Evolutionary conservation across 1,140 invertebrate genomes (phyloP).

Genomic region (Pollicipes pollicipes): DNA sequence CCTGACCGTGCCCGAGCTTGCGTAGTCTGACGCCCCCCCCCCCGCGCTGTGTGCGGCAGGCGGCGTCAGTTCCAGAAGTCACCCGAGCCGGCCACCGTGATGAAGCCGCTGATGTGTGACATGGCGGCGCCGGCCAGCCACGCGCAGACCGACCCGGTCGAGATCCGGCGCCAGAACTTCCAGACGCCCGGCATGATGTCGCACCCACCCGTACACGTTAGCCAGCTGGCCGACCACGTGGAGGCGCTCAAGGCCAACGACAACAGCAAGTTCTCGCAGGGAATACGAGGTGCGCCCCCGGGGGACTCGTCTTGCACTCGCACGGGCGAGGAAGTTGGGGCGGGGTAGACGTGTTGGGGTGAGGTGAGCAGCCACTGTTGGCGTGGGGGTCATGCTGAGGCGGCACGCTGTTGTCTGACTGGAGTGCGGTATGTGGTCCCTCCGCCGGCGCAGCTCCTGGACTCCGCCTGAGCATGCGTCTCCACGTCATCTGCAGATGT

Average conservation of each 20-base stretch:
- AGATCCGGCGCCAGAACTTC: slow-evolving; percentile 86
- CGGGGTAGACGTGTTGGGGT: too few species aligned
- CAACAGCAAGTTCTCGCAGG: slow-evolving; percentile 90
- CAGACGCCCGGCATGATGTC: slow-evolving; percentile 92
- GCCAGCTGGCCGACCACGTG: slow-evolving; percentile 83
- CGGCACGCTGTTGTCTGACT: too few species aligned
- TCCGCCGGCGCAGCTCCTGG: too few species aligned
- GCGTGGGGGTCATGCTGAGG: too few species aligned
- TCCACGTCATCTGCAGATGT: too few species aligned
- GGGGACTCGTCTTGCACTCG: too few species aligned
- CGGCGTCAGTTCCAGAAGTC: slow-evolving; percentile 69
- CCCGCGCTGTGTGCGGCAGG: slow-evolving; percentile 12
- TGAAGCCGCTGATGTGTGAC: slow-evolving; percentile 54
- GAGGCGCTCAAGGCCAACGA: slow-evolving; percentile 88
- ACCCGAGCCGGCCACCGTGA: slow-evolving; percentile 72
- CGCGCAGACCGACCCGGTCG: slow-evolving; percentile 73
- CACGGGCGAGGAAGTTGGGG: too few species aligned
- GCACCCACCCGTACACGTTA: slow-evolving; percentile 90
- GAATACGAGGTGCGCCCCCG: slow-evolving; percentile 68
- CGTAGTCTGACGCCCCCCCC: not conserved
- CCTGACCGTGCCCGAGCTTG: too few species aligned
- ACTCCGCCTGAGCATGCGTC: too few species aligned
- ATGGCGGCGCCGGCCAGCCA: slow-evolving; percentile 19
- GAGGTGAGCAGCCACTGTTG: too few species aligned
- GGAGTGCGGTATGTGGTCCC: too few species aligned